phyloP scores from a whole-genome alignment of 2,797 vertebrate genomes.

The Alosa sapidissima region DNA sequence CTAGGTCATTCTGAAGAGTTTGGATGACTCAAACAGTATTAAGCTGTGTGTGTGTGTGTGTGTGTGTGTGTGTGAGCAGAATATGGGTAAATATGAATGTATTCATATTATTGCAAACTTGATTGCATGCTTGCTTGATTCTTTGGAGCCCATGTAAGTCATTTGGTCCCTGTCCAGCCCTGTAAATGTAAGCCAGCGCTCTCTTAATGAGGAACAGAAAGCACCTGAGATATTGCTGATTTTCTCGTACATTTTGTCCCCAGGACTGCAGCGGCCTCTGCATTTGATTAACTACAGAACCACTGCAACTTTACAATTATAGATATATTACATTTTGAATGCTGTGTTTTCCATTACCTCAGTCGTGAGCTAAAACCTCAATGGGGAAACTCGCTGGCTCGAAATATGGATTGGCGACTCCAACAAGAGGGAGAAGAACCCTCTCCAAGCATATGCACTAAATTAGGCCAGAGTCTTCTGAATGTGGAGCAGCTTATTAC shows the following conservation, averaged over 20 bases:
- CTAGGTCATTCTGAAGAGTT: background rate
- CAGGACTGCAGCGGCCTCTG: background rate
- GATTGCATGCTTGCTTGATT: background rate
- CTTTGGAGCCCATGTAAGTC: background rate
- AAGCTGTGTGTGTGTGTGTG: background rate
- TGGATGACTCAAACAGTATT: background rate
- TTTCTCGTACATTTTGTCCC: background rate
- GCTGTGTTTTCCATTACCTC: constrained; percentile 16
- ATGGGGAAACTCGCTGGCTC: constrained; percentile 7
- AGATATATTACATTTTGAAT: constrained; percentile 24
- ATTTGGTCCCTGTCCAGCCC: background rate
- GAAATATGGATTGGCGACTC: constrained; percentile 2
- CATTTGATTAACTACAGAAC: background rate
- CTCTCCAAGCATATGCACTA: background rate
- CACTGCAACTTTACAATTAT: constrained; percentile 1
- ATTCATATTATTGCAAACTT: background rate
- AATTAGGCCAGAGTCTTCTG: constrained; percentile 5
- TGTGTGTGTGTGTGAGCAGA: background rate
- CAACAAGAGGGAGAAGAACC: background rate
- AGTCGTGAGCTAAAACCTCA: constrained; percentile 20
- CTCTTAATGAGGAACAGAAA: background rate
- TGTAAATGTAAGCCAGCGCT: background rate
- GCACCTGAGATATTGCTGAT: constrained; percentile 8
- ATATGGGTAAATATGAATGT: too few relatives aligned
- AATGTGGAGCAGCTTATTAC: constrained; percentile 6